Evolutionary conservation across 2,797 vertebrate genomes (phyloP).

Genomic region (Sebastes cheni): DNA sequence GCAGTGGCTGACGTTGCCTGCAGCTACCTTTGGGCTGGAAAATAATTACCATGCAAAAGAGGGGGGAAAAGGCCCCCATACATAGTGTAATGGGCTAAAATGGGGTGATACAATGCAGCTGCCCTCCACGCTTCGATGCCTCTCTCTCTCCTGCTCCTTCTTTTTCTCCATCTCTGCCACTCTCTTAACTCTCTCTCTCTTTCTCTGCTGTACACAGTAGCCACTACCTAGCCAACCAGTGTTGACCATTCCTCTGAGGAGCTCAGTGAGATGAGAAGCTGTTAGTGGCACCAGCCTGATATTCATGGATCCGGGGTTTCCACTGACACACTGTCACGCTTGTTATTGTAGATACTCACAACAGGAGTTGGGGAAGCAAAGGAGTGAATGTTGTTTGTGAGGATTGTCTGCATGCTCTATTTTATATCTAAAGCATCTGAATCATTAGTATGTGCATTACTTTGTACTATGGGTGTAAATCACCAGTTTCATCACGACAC

Average conservation of each 20-base stretch:
- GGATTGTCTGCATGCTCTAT: neutral
- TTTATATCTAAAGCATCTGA: neutral
- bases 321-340: constrained; percentile 46
- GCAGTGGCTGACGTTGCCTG: constrained; percentile 83
- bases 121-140: constrained; percentile 75
- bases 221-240: constrained; percentile 47
- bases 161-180: constrained; percentile 55
- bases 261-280: constrained; percentile 50
- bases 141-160: constrained; percentile 43
- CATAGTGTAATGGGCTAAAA: constrained; percentile 82
- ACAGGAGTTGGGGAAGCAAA: constrained; percentile 6
- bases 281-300: constrained; percentile 55
- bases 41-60: constrained; percentile 88
- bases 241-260: constrained; percentile 54
- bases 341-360: constrained; percentile 29
- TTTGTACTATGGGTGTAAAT: neutral
- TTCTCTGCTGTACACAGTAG: constrained; percentile 44
- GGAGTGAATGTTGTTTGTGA: neutral
- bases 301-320: constrained; percentile 40
- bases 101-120: constrained; percentile 82
- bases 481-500: too few relatives aligned
- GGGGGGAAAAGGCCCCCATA: constrained; percentile 68
- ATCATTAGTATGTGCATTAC: neutral
- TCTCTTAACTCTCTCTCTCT: constrained; percentile 25
- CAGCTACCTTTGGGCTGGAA: constrained; percentile 87